Evolutionary conservation across 35 echinoderm and acorn worm genomes (phyloP), one percentile per base, ranked within the genome.

Genomic region (Apostichopus californicus): DNA sequence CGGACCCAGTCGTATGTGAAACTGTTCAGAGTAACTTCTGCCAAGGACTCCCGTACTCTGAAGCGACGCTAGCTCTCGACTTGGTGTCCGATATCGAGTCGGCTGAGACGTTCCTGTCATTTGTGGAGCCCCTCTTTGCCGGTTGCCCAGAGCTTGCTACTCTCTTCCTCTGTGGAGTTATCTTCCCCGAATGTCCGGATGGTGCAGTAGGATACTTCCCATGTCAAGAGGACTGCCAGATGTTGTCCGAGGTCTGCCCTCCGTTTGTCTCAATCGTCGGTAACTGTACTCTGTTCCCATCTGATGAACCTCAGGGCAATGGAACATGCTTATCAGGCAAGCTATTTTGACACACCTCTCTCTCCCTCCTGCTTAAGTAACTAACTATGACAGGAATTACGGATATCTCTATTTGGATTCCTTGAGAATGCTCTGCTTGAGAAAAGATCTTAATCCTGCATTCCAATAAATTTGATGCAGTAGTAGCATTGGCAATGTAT

Each of bases 131-230:
- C 11, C 1, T 68, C 11, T 18, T 68, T 4, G 78, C 22, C 21
- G 78, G 78, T 24, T 80, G 78, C 17, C 57, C 86, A 20, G 59
- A 25, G 11, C 12, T 18, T 22, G 86, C 54, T 10, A 6, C n/a
- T 12, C 22, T 87, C 11, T 87, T 87, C 28, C 25, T 87, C 54
- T 87, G 86, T 87, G 57, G 54, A 8, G 17, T 87, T 20, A 11
- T 87, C 6, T 71, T 63, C 57, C 57, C 86, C 11, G 86, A 87
- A 57, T 87, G 86, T 59, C 86, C 86, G 5, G 6, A 8, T 6
- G n/a, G 8, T 87, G 86, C 54, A 4, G 14, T 20, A 68, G 86
- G 86, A 12, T 87, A 87, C 86, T 87, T 87, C 52, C 86, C 57
- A 9, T 87, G 86, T 26, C 55, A 26, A 71, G 59, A 87, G 57